Conservation (phyloP, 2,113 vertebrate species). For the Murina feae region DNA sequence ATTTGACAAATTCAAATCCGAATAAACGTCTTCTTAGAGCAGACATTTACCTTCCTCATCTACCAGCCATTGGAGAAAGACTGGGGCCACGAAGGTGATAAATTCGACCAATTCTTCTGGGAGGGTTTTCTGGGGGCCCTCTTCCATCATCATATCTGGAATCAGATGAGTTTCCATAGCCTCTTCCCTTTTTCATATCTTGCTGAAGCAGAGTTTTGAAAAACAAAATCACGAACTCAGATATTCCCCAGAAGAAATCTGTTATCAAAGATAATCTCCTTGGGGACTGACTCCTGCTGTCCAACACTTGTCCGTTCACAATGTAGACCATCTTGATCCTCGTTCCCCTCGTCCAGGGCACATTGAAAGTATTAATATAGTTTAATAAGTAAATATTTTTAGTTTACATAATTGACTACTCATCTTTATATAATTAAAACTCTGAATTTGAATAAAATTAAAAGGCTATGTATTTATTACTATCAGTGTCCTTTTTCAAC, state of each 20-base stretch:
- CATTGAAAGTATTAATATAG: conserved; percentile 75
- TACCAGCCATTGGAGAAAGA: conserved; percentile 94
- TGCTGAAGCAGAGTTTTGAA: conserved; percentile 91
- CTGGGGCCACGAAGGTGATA: conserved; percentile 86
- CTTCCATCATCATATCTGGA: conserved; percentile 87
- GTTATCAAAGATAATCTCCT: conserved; percentile 90
- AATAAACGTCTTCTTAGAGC: conserved; percentile 80
- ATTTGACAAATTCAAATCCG: conserved; percentile 24
- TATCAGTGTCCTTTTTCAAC: conserved; percentile 32
- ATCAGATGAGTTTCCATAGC: conserved; percentile 79
- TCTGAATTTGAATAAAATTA: conserved; percentile 33
- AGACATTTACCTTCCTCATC: conserved; percentile 99
- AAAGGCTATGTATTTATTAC: conserved; percentile 14
- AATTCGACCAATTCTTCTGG: conserved; percentile 91
- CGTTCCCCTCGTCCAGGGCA: no score
- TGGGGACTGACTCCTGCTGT: conserved; percentile 88
- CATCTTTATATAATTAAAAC: conserved; percentile 62
- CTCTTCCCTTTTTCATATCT: conserved; percentile 85
- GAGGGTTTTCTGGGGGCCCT: conserved; percentile 87
- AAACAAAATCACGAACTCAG: conserved; percentile 92
- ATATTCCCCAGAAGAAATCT: conserved; percentile 93
- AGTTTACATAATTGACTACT: conserved; percentile 70
- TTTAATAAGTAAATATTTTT: conserved; percentile 79
- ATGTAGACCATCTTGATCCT: neutral
- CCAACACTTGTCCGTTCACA: conserved; percentile 87